These are phyloP conservation scores for Hemibagrus guttatus DNA, from an alignment of 2,797 vertebrate genomes.

Conservation along the genomic window DNA sequence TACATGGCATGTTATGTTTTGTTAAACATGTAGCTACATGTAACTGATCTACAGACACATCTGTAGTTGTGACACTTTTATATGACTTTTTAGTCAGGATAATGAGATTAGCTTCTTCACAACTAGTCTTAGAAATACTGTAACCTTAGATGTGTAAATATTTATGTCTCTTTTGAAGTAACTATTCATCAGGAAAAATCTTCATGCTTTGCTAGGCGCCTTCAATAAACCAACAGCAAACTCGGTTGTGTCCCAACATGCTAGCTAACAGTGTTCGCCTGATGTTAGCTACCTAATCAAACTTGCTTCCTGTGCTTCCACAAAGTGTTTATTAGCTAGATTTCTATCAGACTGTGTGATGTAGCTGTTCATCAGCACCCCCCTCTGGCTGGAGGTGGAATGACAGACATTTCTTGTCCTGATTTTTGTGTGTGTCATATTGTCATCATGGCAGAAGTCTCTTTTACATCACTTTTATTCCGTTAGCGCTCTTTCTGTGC, in stretches of 20 bases:
- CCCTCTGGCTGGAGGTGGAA: neutral
- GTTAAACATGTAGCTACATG: neutral
- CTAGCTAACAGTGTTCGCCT: neutral
- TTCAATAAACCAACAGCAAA: neutral
- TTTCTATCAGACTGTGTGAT: neutral
- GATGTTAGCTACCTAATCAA: neutral
- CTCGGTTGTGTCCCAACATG: neutral
- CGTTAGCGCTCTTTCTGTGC: conserved; percentile 72
- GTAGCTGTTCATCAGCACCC: neutral
- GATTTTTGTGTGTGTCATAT: conserved; percentile 34
- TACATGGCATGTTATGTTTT: neutral
- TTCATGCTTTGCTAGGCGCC: too few species aligned
- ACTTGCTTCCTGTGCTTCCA: neutral
- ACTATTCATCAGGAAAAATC: too few species aligned
- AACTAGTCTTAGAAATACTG: neutral
- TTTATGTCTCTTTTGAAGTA: too few species aligned
- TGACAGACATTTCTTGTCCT: conserved; percentile 77
- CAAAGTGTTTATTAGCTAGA: neutral
- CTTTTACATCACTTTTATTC: conserved; percentile 86
- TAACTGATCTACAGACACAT: neutral
- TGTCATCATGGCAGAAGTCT: conserved; percentile 84
- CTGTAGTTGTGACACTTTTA: neutral
- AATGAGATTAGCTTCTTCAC: neutral
- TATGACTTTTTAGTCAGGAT: neutral
- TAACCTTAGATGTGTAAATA: neutral